phyloP scores from a whole-genome alignment of 2,797 vertebrate genomes.

The Amniataba percoides region DNA sequence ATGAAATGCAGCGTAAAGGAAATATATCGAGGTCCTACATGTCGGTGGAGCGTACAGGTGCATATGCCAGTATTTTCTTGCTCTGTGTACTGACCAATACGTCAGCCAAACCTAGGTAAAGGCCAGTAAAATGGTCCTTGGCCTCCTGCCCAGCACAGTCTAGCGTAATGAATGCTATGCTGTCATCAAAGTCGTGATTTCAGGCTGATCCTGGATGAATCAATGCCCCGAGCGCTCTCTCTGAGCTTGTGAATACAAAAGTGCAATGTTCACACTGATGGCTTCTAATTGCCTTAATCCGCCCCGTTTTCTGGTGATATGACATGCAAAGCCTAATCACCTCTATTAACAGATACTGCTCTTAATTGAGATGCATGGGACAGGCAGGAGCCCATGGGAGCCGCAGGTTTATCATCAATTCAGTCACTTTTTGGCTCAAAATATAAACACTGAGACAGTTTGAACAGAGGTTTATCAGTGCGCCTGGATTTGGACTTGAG shows the following conservation, averaged over 20 bases:
- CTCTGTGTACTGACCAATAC: conserved; percentile 29
- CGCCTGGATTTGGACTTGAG: conserved; percentile 13
- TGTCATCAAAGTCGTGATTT: conserved; percentile 61
- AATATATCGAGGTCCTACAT: conserved; percentile 32
- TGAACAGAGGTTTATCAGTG: conserved; percentile 28
- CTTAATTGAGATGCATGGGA: conserved; percentile 51
- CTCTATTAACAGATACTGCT: conserved; percentile 37
- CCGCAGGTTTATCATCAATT: conserved; percentile 32
- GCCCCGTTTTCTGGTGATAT: conserved; percentile 31
- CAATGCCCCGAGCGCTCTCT: conserved; percentile 50
- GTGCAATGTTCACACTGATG: conserved; percentile 54
- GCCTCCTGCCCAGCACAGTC: conserved; percentile 49
- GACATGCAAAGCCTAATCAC: conserved; percentile 48
- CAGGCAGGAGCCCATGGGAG: conserved; percentile 12
- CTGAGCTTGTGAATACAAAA: conserved; percentile 55
- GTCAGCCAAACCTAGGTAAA: conserved; percentile 31
- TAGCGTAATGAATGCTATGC: conserved; percentile 59
- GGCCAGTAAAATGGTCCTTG: conserved; percentile 38
- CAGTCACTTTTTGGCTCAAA: conserved; percentile 26
- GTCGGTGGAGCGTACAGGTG: conserved; percentile 13
- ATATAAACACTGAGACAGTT: conserved; percentile 21
- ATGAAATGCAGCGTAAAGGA: conserved; percentile 44
- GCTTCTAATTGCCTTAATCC: conserved; percentile 66
- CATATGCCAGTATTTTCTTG: conserved; percentile 14
- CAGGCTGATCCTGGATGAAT: conserved; percentile 60